Conservation (phyloP, 1,140 invertebrate species). For the Sweltsa coloradensis region DNA sequence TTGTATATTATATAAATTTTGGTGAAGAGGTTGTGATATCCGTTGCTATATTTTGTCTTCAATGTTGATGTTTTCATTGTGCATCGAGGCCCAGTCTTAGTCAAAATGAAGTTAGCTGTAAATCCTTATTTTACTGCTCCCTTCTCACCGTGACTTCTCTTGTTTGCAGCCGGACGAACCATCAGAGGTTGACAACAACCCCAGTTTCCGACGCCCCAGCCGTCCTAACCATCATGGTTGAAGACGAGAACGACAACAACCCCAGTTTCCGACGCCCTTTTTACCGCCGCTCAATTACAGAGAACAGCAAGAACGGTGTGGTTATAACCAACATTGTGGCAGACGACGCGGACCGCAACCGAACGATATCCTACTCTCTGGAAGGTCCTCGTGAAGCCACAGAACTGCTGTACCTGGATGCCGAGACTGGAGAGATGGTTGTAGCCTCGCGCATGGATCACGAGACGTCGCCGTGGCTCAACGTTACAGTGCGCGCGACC, state of each 20-base stretch:
- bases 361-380: slow-evolving; percentile 66
- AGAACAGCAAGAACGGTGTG: slow-evolving; percentile 78
- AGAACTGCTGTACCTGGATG: slow-evolving; percentile 61
- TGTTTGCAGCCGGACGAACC: slow-evolving; percentile 55
- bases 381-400: slow-evolving; percentile 48
- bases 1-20: no score
- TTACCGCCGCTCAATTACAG: slow-evolving; percentile 67
- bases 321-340: slow-evolving; percentile 70
- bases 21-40: no score
- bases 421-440: slow-evolving; percentile 67
- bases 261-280: slow-evolving; percentile 69
- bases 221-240: slow-evolving; percentile 59
- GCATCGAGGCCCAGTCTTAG: no score
- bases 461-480: slow-evolving; percentile 74
- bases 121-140: no score
- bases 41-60: no score
- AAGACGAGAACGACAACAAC: slow-evolving; percentile 86
- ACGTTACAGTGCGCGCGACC: slow-evolving; percentile 72
- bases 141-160: no score
- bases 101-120: no score
- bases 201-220: slow-evolving; percentile 61
- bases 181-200: slow-evolving; percentile 87
- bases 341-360: slow-evolving; percentile 79
- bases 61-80: no score
- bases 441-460: slow-evolving; percentile 79